Evolutionary conservation across 30 jellyfish, hydroid and myxozoan species (phyloP).

Genomic region (Turritopsis dohrnii): DNA sequence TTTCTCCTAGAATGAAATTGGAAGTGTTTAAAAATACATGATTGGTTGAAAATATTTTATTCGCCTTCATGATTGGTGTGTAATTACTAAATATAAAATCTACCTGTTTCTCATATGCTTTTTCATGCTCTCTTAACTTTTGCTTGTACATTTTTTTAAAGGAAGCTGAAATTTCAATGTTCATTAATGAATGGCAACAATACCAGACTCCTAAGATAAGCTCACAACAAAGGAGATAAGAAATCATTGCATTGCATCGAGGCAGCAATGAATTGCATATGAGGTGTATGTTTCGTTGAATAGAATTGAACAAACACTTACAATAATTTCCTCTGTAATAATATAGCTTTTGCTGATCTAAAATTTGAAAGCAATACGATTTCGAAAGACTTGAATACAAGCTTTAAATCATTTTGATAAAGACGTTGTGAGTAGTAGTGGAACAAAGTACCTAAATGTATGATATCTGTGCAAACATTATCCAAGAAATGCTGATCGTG

Average conservation of each 20-base stretch:
- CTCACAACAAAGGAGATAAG: too few species aligned
- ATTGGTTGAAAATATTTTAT: not conserved
- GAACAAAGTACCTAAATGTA: slow-evolving; percentile 67
- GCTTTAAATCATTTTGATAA: not conserved
- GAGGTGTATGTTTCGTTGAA: too few species aligned
- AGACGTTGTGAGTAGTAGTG: not conserved
- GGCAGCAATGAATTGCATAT: too few species aligned
- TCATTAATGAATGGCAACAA: not conserved
- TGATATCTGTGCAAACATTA: slow-evolving; percentile 88
- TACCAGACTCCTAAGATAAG: too few species aligned
- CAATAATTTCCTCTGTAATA: slow-evolving; percentile 90
- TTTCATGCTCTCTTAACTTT: slow-evolving; percentile 81
- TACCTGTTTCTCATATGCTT: slow-evolving; percentile 92
- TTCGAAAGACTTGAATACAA: not conserved
- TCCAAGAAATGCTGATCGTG: slow-evolving; percentile 97
- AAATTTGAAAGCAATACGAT: not conserved
- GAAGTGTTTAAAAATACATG: not conserved
- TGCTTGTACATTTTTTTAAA: slow-evolving; percentile 95
- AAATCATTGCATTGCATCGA: too few species aligned
- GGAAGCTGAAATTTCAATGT: slow-evolving; percentile 51
- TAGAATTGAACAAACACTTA: slow-evolving; percentile 40
- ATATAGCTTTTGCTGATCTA: slow-evolving; percentile 78
- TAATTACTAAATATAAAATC: not conserved
- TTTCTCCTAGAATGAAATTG: slow-evolving; percentile 41
- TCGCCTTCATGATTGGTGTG: not conserved